A percentile compares a stretch with the other conserved stretches of the same genome.
phyloP scores from a whole-genome alignment of 2,113 vertebrate species.

The Oreochromis spilurus region DNA sequence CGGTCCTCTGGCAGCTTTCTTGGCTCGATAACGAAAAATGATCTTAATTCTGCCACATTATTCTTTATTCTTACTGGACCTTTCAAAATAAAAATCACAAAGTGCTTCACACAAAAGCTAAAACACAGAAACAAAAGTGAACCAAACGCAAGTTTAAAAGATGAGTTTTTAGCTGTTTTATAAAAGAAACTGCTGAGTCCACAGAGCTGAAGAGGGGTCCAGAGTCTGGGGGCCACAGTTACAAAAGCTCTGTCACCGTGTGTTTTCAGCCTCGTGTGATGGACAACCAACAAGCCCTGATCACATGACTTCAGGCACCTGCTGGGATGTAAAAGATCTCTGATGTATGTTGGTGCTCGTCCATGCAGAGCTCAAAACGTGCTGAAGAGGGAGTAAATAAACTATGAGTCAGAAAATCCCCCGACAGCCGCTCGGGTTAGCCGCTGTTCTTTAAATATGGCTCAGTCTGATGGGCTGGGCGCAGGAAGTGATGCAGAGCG shows the following conservation, averaged over 20 bases:
- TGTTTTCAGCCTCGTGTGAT: background rate
- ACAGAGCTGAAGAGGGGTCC: background rate
- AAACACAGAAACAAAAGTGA: background rate
- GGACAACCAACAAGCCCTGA: background rate
- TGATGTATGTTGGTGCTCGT: background rate
- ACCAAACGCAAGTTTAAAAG: background rate
- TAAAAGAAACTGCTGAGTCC: background rate
- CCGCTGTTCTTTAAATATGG: background rate
- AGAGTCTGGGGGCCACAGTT: background rate
- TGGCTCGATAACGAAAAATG: background rate
- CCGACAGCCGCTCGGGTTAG: background rate
- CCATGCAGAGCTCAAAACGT: background rate
- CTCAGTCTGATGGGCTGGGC: background rate
- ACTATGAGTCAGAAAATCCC: background rate
- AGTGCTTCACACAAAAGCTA: background rate
- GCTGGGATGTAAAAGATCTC: background rate
- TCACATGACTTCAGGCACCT: background rate
- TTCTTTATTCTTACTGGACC: background rate
- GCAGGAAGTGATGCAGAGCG: background rate
- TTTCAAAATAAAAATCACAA: background rate
- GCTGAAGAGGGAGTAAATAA: background rate
- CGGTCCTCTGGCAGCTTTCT: background rate
- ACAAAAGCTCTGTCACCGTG: background rate
- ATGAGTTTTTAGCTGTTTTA: background rate
- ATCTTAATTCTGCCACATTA: background rate